Evolutionary conservation across 2,113 vertebrate species (phyloP), one percentile per base, ranked within the genome.

Genomic region (Leptocoma aspasia): DNA sequence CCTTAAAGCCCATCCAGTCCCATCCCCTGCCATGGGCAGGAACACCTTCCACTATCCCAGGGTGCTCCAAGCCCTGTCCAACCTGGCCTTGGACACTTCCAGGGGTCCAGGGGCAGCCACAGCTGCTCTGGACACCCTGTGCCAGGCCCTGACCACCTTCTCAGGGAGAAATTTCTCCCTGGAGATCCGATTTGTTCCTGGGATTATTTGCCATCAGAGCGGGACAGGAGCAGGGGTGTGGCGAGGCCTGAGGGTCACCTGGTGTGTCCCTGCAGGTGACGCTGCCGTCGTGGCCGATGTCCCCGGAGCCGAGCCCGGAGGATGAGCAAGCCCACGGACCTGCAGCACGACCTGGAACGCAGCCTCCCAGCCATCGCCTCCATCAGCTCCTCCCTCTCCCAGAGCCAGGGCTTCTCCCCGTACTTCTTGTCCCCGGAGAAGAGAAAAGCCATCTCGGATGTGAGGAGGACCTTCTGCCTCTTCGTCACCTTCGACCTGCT

Each of bases 401-500:
- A 97, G 91, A 98, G 98, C 59, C 98, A 98, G 7, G 92, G 97
- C 75, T 98, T 99, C 57, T 92, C 98, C 19, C 98, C 98, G 0
- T 98, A 98, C 5, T 97, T 59, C 90, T 96, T 98, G 95, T 41
- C 98, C 6, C 96, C 92, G 0, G 98, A 98, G 28, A 98, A 98
- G 92, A 98, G 98, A 60, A 98, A 82, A 77, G 95, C 95, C 97
- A 99, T 99, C 97, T 99, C 99, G 0, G 99, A 99, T 2, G 99
- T 99, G n/a, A 99, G 99, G 10, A 98, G 99, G 21, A 99, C 99
- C 75, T 99, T 99, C 98, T 99, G 99, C 88, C 99, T 99, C 83
- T 99, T 99, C 1, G 99, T 99, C 94, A 99, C 99, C 35, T 99
- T 99, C 24, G 99, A 99, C 93, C 98, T 99, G 87, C 99, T 99